These are phyloP conservation scores for Pammene fasciana DNA, from an alignment of 2,888 invertebrate genomes.

Conservation along the genomic window DNA sequence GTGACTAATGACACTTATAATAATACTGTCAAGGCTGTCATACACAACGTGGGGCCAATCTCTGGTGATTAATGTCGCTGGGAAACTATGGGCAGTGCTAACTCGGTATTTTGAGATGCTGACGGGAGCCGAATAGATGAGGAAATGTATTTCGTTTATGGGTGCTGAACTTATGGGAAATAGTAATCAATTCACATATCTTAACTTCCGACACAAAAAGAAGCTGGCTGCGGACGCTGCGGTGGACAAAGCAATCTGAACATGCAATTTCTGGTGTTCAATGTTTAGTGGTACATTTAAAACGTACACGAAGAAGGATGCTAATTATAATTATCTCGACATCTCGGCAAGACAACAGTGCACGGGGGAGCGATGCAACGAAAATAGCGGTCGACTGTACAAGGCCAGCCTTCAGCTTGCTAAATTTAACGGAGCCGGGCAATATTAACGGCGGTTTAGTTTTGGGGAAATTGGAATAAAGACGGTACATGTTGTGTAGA, in stretches of 20 bases:
- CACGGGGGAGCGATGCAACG: slow-evolving; percentile 20
- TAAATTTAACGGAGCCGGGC: slow-evolving; percentile 16
- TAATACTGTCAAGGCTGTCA: slow-evolving; percentile 21
- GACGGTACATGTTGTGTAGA: not conserved
- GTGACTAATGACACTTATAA: slow-evolving; percentile 20
- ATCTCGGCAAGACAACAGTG: not conserved
- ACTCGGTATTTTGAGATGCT: not conserved
- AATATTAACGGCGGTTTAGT: slow-evolving; percentile 12
- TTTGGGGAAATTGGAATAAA: not conserved
- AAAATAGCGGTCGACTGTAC: slow-evolving; percentile 18
- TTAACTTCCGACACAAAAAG: no score
- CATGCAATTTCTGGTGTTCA: no score
- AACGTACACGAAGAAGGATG: no score
- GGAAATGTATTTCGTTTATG: not conserved
- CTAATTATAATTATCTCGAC: no score
- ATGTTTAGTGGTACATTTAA: no score
- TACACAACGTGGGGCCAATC: slow-evolving; percentile 7
- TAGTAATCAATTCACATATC: no score
- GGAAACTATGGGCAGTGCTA: not conserved
- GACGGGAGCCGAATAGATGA: no score
- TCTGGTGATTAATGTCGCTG: slow-evolving; percentile 13
- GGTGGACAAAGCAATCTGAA: no score
- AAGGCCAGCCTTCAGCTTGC: slow-evolving; percentile 11
- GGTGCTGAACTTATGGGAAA: no score
- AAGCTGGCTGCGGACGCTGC: no score